Evolutionary conservation across 53 echinoderm and acorn worm species (phyloP).

Genomic region (Henricia sp.): DNA sequence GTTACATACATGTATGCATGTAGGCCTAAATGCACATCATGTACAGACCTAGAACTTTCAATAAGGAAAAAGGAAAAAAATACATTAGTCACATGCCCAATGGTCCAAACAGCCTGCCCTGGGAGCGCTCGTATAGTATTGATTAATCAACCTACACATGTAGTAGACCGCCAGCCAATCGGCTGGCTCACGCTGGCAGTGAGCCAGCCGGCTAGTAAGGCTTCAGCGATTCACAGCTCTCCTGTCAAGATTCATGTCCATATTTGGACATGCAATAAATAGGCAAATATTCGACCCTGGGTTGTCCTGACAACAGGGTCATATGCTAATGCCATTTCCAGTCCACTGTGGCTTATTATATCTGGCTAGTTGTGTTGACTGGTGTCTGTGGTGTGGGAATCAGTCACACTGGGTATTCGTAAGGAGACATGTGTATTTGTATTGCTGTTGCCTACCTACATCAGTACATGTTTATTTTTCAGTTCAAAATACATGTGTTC

Average conservation of each 20-base stretch:
- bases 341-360: conserved; percentile 39
- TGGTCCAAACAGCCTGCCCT: conserved; percentile 35
- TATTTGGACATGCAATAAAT: conserved; percentile 64
- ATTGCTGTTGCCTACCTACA: neutral
- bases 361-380: conserved; percentile 31
- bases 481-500: neutral
- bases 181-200: neutral
- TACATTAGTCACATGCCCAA: conserved; percentile 49
- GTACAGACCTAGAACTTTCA: too few relatives aligned
- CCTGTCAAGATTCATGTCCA: conserved; percentile 57
- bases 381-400: conserved; percentile 25
- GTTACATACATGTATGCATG: too few relatives aligned
- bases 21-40: too few relatives aligned
- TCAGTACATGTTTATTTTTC: neutral
- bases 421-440: neutral
- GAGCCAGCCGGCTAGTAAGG: conserved; percentile 28
- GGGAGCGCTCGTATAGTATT: conserved; percentile 23
- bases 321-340: conserved; percentile 33
- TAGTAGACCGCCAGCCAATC: conserved; percentile 38
- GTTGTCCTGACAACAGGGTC: conserved; percentile 35
- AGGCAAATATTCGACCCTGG: conserved; percentile 63
- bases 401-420: conserved; percentile 13
- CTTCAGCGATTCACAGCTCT: conserved; percentile 55
- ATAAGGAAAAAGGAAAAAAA: too few relatives aligned
- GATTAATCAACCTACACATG: conserved; percentile 4